These are phyloP conservation scores for Pilophorus perplexus DNA, from an alignment of 2,888 invertebrate species.

Conservation along the genomic window DNA sequence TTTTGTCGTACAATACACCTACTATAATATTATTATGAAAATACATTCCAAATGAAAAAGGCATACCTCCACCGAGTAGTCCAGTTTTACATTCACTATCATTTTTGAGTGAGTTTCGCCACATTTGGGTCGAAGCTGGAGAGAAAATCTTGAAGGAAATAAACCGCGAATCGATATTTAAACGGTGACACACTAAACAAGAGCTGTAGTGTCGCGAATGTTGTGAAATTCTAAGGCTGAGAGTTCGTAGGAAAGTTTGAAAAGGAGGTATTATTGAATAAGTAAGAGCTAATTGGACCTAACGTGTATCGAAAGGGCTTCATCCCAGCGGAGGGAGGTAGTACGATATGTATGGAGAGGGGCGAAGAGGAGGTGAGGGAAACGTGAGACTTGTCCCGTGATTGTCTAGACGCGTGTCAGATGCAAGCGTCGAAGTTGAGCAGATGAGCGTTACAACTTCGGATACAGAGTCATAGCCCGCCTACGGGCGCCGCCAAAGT, in stretches of 20 bases:
- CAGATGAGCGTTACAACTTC: too few relatives aligned
- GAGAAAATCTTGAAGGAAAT: too few relatives aligned
- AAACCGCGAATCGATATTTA: too few relatives aligned
- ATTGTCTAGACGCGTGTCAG: conserved; percentile 26
- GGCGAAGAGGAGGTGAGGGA: conserved; percentile 4
- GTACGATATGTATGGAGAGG: too few relatives aligned
- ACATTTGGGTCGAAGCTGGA: too few relatives aligned
- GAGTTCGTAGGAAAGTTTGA: conserved; percentile 12
- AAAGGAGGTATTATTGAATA: conserved; percentile 42
- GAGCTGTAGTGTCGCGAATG: conserved; percentile 3
- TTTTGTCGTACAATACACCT: too few relatives aligned
- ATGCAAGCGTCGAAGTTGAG: too few relatives aligned
- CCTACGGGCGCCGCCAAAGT: too few relatives aligned
- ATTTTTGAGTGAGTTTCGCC: conserved; percentile 6
- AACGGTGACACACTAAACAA: background rate
- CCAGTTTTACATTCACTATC: conserved; percentile 18
- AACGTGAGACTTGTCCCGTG: conserved; percentile 1
- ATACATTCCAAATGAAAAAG: too few relatives aligned
- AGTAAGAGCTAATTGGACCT: conserved; percentile 42
- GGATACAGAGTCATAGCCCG: too few relatives aligned
- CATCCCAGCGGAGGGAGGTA: conserved; percentile 12
- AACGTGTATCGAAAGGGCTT: conserved; percentile 32
- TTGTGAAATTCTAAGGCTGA: conserved; percentile 10
- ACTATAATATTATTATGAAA: too few relatives aligned
- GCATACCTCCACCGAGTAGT: conserved; percentile 22